phyloP scores from a whole-genome alignment of 1,140 invertebrate species.

The Drosophila leontia region DNA sequence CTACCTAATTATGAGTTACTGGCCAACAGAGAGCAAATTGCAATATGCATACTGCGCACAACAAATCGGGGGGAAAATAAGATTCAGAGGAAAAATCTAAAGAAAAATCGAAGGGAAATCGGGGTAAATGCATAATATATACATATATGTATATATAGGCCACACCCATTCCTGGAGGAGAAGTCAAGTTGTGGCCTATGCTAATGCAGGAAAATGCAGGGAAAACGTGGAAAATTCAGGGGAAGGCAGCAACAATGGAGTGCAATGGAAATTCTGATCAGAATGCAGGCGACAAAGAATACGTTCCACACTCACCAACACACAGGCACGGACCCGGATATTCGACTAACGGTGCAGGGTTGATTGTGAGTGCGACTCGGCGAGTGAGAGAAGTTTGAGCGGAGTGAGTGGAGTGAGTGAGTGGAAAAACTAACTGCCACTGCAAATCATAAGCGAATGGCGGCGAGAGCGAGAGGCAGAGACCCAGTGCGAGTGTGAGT shows the following conservation, averaged over 20 bases:
- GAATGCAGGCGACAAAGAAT: slow-evolving; percentile 56
- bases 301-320: slow-evolving; percentile 49
- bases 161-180: slow-evolving; percentile 56
- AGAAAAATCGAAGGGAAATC: neutral
- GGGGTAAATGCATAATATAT: slow-evolving; percentile 41
- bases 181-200: slow-evolving; percentile 58
- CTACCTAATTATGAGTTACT: slow-evolving; percentile 50
- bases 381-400: slow-evolving; percentile 25
- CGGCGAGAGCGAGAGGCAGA: slow-evolving; percentile 6
- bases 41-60: slow-evolving; percentile 39
- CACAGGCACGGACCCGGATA: slow-evolving; percentile 6
- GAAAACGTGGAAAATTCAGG: slow-evolving; percentile 31
- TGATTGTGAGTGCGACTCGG: slow-evolving; percentile 28
- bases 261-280: slow-evolving; percentile 45
- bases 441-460: slow-evolving; percentile 55
- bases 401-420: slow-evolving; percentile 27
- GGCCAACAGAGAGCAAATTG: slow-evolving; percentile 1
- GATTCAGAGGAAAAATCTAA: slow-evolving; percentile 6
- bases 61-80: slow-evolving; percentile 2
- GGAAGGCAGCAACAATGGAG: slow-evolving; percentile 51
- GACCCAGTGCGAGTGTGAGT: slow-evolving; percentile 1
- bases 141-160: slow-evolving; percentile 48
- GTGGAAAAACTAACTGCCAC: slow-evolving; percentile 51
- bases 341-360: slow-evolving; percentile 44
- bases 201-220: slow-evolving; percentile 52